A percentile compares a stretch with the other conserved stretches of the same genome.
These are phyloP conservation scores for Nymphicus hollandicus DNA, from an alignment of 2,113 vertebrate genomes.

Conservation along the genomic window DNA sequence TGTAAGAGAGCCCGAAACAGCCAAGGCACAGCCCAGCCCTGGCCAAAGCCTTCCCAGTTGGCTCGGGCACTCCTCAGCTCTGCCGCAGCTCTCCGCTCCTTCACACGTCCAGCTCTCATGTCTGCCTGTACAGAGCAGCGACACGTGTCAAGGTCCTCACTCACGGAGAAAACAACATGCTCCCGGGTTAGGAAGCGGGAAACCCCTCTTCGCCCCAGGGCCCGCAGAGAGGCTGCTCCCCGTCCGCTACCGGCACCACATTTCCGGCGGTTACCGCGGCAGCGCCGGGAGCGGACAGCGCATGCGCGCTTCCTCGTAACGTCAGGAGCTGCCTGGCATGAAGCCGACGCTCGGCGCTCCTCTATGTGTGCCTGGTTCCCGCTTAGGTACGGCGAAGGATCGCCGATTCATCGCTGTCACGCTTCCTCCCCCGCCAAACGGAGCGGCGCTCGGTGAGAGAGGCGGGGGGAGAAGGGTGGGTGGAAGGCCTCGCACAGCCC, in stretches of 20 bases:
- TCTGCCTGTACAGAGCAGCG: rapidly evolving
- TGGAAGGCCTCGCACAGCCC: too few relatives aligned
- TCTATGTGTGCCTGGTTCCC: not conserved
- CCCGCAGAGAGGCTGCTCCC: not conserved
- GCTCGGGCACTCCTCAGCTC: rapidly evolving
- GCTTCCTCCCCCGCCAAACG: not conserved
- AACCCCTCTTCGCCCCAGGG: rapidly evolving
- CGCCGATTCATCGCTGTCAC: not conserved
- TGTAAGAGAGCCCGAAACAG: rapidly evolving
- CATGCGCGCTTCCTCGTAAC: not conserved
- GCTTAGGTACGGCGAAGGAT: not conserved
- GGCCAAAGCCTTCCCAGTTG: not conserved
- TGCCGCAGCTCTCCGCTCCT: not conserved
- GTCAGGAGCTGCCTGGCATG: not conserved
- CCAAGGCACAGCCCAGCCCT: not conserved
- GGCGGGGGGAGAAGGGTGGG: too few relatives aligned
- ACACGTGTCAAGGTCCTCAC: not conserved
- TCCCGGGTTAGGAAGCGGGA: too few relatives aligned
- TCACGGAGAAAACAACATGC: not conserved
- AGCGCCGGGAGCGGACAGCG: not conserved
- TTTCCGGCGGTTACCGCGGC: too few relatives aligned
- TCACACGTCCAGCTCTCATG: not conserved
- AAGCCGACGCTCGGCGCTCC: not conserved
- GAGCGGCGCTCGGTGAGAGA: not conserved
- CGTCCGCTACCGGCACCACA: not conserved